Evolutionary conservation across 1,140 invertebrate genomes (phyloP), one percentile per base, ranked within the genome.

Genomic region (Nephotettix cincticeps): DNA sequence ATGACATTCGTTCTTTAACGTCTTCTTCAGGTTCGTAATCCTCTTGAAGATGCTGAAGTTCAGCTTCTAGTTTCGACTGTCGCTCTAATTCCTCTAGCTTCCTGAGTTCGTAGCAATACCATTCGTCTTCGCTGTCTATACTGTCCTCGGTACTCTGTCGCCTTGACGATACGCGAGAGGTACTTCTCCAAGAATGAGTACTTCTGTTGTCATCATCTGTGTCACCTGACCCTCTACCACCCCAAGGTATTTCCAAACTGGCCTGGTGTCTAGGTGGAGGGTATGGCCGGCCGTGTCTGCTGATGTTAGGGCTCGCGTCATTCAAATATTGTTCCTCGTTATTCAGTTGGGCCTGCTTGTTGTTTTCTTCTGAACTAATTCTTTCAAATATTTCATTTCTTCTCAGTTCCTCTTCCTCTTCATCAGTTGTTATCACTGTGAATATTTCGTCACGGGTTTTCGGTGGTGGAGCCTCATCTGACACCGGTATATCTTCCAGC

Each of bases 61-160:
- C 87, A 2, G 84, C 80, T 76, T 91, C 89, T 36, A 89, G 76
- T 74, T 90, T 86, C 6, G 87, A 87, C 72, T 91, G 90, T 72
- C 89, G 84, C 80, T 96, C 94, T 77, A 95, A 84, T 82, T 95
- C 91, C 81, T 96, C 92, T 40, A 96, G 79, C 80, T 95, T 94
- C 56, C 91, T 84, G 65, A 95, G 77, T 77, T 95, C 94, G 79
- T 96, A 94, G 73, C 91, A 92, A 76, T 95, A 96, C 90, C 94
- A 96, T 82, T 96, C 93, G 78, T 96, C 94, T 81, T 96, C 94
- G 47, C 91, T 93, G 80, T 96, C 94, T 69, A 96, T 96, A 70
- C 92, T 94, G 75, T 96, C 94, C 82, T 95, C 94, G 0, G 94
- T 96, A 79, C 93, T 95, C 82, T 96, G 93, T 40, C 93, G 83